Percentiles rank a stretch among this genome's conserved stretches.
phyloP scores from a whole-genome alignment of 2,797 vertebrate genomes.

The Pseudocheirus occidentalis region DNA sequence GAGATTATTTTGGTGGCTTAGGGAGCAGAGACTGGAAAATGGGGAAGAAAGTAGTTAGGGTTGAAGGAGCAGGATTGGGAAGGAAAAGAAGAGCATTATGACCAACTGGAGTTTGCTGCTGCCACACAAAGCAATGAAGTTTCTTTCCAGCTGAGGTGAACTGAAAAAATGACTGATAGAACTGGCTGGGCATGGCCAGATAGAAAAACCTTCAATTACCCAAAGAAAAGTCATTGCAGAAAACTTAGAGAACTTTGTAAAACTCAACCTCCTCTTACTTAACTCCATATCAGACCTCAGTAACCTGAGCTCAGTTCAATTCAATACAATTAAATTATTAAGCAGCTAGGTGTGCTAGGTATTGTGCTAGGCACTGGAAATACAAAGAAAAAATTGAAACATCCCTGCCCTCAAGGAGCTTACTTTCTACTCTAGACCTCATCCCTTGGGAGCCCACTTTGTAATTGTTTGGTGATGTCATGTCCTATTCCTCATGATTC shows the following conservation, averaged over 20 bases:
- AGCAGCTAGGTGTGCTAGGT: not conserved
- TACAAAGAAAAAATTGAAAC: too few relatives aligned
- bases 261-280: not conserved
- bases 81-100: not conserved
- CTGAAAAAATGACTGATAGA: not conserved
- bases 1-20: not conserved
- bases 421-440: not conserved
- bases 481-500: not conserved
- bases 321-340: not conserved
- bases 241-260: not conserved
- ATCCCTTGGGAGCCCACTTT: not conserved
- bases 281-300: too few relatives aligned
- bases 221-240: not conserved
- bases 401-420: not conserved
- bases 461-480: not conserved
- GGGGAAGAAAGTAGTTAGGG: not conserved
- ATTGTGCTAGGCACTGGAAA: too few relatives aligned
- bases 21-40: not conserved
- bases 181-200: not conserved
- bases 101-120: not conserved
- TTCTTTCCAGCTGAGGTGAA: not conserved
- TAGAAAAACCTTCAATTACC: not conserved
- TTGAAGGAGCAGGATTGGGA: not conserved
- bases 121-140: not conserved
- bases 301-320: not conserved